Base-by-base conservation (phyloP, 2,888 invertebrate species). In the Elegia similella region DNA sequence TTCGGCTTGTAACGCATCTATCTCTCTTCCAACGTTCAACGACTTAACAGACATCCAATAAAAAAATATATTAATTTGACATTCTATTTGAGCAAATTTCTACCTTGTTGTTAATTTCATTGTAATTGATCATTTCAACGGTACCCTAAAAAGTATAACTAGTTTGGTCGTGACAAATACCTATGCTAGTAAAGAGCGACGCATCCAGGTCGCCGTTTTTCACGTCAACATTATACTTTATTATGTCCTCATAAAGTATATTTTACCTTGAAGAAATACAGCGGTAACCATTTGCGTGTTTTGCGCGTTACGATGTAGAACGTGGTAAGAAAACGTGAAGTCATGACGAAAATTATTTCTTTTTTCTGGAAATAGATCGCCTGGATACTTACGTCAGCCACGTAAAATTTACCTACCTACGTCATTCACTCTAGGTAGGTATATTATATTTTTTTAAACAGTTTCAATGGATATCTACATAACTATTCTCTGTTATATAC, bases 151-250 rank as follows among this genome's bases (percentile, higher is more conserved):
- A 50, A 32, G 32, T 48, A 12, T 34, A 50, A 34, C 50, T 50
- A 50, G 50, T 50, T 50, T 50, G 34, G 50, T 38, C 34, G 50
- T 50, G 50, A 50, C 50, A 50, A 50, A 50, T 50, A 17, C 50
- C 32, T 48, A 10, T 17, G 34, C 32, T 15, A 7, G 50, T 38
- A 34, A 38, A 50, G 12, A 17, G 50, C 50, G 34, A 50, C 50
- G 38, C 50, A 50, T 34, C 34, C 34, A 50, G 50, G 50, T 50
- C 50, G 50, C 12, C 17, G 34, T 38, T 34, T 50, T 17, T 50
- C 10, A 50, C 16, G 2, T 10, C 5, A 16, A 50, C 1, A 34
- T 34, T 32, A 17, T 38, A 34, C 50, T 50, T 17, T 17, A 50
- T 15, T 5, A 0, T 16, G 0, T 30, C 6, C 17, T 6, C 13